phyloP scores from a whole-genome alignment of 2,113 vertebrate species.

The Dissostichus mawsoni region DNA sequence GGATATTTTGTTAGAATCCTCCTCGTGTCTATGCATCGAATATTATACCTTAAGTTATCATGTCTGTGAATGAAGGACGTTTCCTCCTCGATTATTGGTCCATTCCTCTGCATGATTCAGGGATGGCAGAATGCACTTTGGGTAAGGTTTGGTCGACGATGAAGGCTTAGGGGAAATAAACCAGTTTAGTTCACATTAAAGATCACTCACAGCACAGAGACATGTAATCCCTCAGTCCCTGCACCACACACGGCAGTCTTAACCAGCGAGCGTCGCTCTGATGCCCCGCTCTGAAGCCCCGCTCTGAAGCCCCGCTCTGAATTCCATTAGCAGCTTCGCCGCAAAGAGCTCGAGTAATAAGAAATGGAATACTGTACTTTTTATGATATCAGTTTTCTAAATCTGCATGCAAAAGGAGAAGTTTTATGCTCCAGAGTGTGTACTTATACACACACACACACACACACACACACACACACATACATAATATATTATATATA shows the following conservation, averaged over 20 bases:
- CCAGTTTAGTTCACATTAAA: conserved; percentile 37
- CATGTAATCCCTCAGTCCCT: conserved; percentile 48
- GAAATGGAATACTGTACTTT: conserved; percentile 55
- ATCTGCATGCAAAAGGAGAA: conserved; percentile 65
- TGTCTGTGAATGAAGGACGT: not conserved
- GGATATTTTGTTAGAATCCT: conserved; percentile 41
- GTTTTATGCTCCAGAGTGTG: conserved; percentile 59
- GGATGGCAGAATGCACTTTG: conserved; percentile 65
- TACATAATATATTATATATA: no score
- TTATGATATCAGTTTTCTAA: conserved; percentile 41
- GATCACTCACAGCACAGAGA: conserved; percentile 53
- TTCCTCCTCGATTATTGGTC: not conserved
- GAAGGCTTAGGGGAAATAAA: conserved; percentile 43
- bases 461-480: not conserved
- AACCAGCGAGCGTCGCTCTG: conserved; percentile 10
- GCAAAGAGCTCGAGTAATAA: conserved; percentile 45
- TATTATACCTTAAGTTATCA: conserved; percentile 14
- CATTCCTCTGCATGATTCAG: conserved; percentile 68
- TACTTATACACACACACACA: not conserved
- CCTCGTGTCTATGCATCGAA: conserved; percentile 74
- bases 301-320: not conserved
- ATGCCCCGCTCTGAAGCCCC: not conserved
- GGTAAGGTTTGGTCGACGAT: conserved; percentile 27
- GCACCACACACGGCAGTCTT: conserved; percentile 31
- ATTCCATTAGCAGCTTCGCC: conserved; percentile 37